Evolutionary conservation across 2,797 vertebrate genomes (phyloP), one percentile per base, ranked within the genome.

Genomic region (Sebastes oblongus): DNA sequence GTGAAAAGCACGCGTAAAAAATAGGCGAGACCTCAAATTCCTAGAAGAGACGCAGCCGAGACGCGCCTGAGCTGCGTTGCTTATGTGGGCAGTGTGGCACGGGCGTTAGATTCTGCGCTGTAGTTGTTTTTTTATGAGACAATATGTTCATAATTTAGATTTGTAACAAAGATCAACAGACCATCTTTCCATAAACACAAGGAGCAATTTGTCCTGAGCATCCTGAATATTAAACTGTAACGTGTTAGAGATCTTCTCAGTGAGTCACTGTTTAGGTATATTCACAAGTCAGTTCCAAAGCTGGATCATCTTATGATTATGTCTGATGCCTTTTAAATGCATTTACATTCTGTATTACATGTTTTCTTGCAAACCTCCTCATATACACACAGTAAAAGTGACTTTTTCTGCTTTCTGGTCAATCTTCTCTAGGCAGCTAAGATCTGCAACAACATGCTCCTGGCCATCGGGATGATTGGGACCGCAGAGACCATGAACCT

Each of bases 371-470:
- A 66, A 70, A 75, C 20, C 12, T 65, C n/a, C 18, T 42, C 16
- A 32, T 36, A 32, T 69, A 36, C 10, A 81, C 30, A 60, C 4
- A 50, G 13, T 67, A 56, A 34, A 72, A 61, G 1, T 77, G 39
- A 3, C 22, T 67, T 56, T 46, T 61, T 81, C 24, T 29, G 60
- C n/a, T 66, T 11, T 75, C 5, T 88, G 22, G 27, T 81, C 92
- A 32, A 68, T 80, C 54, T 81, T 46, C 86, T 96, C 67, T 81
- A 99, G 98, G 97, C 98, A 73, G 98, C 98, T 72, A 99, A 99
- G 95, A 97, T 99, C 93, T 99, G 98, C 93, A 99, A 99, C 96
- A 99, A 99, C 92, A 98, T 99, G 98, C 96, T 99, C 62, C 93
- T 99, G 90, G 98, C 97, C 62, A 98, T 99, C 69, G 96, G 97